Conservation (phyloP, 2,888 invertebrate species). For the Gasteruption jaculator region DNA sequence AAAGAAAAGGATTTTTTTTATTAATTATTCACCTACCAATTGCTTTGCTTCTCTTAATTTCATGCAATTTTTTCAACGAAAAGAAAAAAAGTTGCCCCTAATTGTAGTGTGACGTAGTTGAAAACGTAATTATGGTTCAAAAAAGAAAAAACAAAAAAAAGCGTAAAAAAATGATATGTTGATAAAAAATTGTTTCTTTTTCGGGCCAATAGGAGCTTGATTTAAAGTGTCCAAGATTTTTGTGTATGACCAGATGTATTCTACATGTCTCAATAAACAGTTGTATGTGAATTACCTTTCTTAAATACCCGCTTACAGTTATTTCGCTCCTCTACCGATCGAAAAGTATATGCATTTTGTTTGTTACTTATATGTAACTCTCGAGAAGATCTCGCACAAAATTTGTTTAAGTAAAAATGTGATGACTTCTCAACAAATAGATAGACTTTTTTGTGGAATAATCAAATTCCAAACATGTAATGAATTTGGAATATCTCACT, state of each 20-base stretch:
- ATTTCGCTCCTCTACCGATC: conserved; percentile 15
- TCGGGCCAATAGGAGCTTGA: conserved; percentile 50
- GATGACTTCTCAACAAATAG: too few species aligned
- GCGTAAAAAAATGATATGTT: too few species aligned
- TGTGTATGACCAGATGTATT: conserved; percentile 54
- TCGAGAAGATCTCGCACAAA: too few species aligned
- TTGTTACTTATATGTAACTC: too few species aligned
- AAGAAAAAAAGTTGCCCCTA: conserved; percentile 39
- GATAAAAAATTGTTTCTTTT: conserved; percentile 49
- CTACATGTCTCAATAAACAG: conserved; percentile 64
- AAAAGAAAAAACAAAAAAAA: conserved; percentile 24
- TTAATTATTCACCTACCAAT: conserved; percentile 41
- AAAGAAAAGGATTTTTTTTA: conserved; percentile 27
- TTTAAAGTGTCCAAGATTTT: conserved; percentile 53
- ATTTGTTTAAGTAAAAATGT: too few species aligned
- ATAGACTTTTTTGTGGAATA: too few species aligned
- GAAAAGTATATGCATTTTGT: too few species aligned
- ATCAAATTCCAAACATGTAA: too few species aligned
- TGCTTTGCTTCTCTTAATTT: conserved; percentile 47
- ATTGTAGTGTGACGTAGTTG: conserved; percentile 51
- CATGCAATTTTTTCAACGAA: conserved; percentile 36
- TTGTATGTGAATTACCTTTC: conserved; percentile 62
- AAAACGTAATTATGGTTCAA: conserved; percentile 44
- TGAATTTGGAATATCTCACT: too few species aligned
- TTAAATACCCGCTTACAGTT: conserved; percentile 36